Conservation (phyloP, 1,140 invertebrate species). For the Drosophila prosaltans region DNA sequence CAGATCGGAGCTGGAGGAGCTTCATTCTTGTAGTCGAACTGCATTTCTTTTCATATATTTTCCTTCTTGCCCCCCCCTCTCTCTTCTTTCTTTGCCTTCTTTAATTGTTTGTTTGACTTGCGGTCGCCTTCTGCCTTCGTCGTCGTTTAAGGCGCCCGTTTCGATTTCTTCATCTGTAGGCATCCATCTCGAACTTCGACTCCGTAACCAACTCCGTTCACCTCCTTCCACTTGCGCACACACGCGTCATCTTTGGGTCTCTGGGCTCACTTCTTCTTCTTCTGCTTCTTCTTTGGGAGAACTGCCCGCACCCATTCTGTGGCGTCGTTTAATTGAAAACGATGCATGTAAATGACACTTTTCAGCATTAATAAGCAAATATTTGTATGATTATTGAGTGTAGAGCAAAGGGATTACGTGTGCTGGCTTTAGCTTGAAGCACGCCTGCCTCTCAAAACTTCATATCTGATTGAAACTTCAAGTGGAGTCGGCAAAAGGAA, state of each 20-base stretch:
- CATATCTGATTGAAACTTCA: constrained; percentile 41
- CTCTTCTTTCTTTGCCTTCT: constrained; percentile 50
- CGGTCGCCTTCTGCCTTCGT: constrained; percentile 41
- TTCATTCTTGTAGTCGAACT: constrained; percentile 44
- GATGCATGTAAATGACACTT: constrained; percentile 83
- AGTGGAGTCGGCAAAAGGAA: constrained; percentile 21
- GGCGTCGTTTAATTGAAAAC: constrained; percentile 82
- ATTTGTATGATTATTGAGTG: constrained; percentile 79
- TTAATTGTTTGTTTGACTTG: constrained; percentile 81
- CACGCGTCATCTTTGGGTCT: constrained; percentile 22
- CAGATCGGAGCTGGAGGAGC: constrained; percentile 73
- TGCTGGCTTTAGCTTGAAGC: constrained; percentile 45
- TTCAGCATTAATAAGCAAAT: constrained; percentile 82
- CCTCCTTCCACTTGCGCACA: constrained; percentile 16
- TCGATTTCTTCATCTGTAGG: constrained; percentile 1
- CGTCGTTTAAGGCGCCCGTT: constrained; percentile 12
- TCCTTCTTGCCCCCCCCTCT: constrained; percentile 56
- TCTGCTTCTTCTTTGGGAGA: constrained; percentile 6
- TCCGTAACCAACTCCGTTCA: background rate
- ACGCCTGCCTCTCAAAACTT: constrained; percentile 33
- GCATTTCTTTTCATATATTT: constrained; percentile 58
- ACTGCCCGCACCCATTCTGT: constrained; percentile 28
- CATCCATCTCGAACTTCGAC: background rate
- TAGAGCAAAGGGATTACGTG: constrained; percentile 70
- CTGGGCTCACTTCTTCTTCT: background rate